These are phyloP conservation scores for Pluvialis apricaria DNA, from an alignment of 2,113 vertebrate species.

Conservation along the genomic window DNA sequence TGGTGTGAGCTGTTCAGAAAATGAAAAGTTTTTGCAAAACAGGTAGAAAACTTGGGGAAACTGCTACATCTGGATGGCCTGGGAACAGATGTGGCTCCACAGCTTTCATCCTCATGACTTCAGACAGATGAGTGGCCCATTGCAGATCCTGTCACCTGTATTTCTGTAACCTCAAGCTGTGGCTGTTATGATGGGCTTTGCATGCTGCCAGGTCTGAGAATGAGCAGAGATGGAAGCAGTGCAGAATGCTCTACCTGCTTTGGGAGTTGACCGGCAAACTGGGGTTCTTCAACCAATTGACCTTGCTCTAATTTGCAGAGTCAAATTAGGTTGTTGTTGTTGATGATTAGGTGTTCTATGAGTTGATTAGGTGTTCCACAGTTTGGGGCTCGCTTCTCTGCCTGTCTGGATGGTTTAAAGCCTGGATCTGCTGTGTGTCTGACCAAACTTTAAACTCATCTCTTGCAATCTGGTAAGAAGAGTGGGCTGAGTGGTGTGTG, in stretches of 20 bases:
- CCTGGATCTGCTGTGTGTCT: background rate
- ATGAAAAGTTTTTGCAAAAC: background rate
- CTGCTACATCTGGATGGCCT: background rate
- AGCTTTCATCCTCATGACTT: background rate
- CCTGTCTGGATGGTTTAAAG: background rate
- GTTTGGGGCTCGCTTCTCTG: background rate
- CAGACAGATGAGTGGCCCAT: background rate
- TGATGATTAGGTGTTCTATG: background rate
- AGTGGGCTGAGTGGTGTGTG: background rate
- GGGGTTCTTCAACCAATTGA: background rate
- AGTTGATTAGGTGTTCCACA: background rate
- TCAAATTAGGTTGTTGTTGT: background rate
- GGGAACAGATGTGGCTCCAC: background rate
- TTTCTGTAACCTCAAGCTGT: background rate
- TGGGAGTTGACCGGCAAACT: background rate
- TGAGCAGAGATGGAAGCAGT: background rate
- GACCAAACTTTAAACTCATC: background rate
- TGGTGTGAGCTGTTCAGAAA: background rate
- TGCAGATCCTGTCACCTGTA: background rate
- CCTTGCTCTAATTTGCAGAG: background rate
- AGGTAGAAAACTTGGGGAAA: background rate
- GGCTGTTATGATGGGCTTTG: background rate
- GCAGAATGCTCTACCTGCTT: background rate
- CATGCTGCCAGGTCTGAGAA: background rate
- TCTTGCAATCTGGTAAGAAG: background rate